Evolutionary conservation across 2,888 invertebrate genomes (phyloP), one percentile per base, ranked within the genome.

Genomic region (Xylota segnis): DNA sequence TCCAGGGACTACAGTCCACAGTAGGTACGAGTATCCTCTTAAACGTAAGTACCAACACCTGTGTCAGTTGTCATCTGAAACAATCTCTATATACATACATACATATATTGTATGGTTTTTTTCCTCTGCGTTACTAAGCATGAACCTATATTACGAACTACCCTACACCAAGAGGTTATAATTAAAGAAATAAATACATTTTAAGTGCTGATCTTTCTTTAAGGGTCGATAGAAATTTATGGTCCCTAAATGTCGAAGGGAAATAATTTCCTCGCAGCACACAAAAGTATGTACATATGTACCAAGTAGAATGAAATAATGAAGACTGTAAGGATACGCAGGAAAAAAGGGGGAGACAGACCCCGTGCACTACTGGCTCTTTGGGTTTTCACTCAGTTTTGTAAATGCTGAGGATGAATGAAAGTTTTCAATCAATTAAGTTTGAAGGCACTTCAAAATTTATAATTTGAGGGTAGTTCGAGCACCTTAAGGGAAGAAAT

Each of bases 381-480:
- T 16, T 58, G 9, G 4, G 4, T 34, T 34, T 29, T n/a, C 12
- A 40, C n/a, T 40, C 4, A 9, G n/a, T 40, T 40, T 27, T 29
- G 27, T 27, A 52, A 37, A 32, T 23, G 34, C 1, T 5, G 45
- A 27, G 43, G 63, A 68, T 37, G 52, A 47, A 23, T 75, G 68
- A 76, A 76, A 66, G 66, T 68, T 76, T 76, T 76, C 76, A 59
- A 76, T 76, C 76, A 76, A 76, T 76, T 76, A 68, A 76, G 58
- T 76, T 66, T 52, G 7, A 68, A 59, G 59, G 59, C 58, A 76
- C 65, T 65, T 75, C n/a, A 45, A 65, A 65, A 58, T 50, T 65
- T 47, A 40, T 59, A 59, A 68, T 68, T 76, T 29, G 9, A 68
- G 66, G 50, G 68, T 68, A 59, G 27, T 56, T 58, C 10, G 40